Evolutionary conservation across 2,888 invertebrate genomes (phyloP).

Genomic region (Himalopsyche kuldschensis): DNA sequence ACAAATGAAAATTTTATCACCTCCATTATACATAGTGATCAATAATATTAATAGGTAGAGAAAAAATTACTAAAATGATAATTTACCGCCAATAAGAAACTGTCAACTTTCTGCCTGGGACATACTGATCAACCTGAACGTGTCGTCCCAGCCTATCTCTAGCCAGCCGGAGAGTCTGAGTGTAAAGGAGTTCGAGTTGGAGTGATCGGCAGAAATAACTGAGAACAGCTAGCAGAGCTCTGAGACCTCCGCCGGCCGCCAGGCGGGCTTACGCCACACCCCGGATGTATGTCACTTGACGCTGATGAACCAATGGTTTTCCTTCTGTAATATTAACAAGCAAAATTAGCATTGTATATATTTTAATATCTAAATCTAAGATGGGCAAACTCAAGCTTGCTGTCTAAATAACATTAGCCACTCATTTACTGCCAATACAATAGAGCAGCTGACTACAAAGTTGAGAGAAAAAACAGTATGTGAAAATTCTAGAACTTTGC

Average conservation of each 20-base stretch:
- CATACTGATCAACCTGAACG: slow-evolving; percentile 87
- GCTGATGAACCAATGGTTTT: slow-evolving; percentile 89
- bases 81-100: slow-evolving; percentile 92
- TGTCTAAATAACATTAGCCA: no score
- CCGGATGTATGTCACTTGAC: slow-evolving; percentile 92
- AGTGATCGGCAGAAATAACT: slow-evolving; percentile 94
- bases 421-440: no score
- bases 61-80: background rate
- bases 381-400: no score
- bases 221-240: slow-evolving; percentile 65
- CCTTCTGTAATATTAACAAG: slow-evolving; percentile 67
- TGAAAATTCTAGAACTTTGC: no score
- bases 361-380: background rate
- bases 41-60: background rate
- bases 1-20: background rate
- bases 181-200: slow-evolving; percentile 87
- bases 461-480: no score
- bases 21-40: background rate
- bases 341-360: background rate
- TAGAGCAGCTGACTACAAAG: no score
- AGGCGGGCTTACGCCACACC: slow-evolving; percentile 90
- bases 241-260: slow-evolving; percentile 80
- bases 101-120: slow-evolving; percentile 83
- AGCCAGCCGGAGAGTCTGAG: slow-evolving; percentile 85
- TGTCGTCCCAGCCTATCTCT: slow-evolving; percentile 87